These are phyloP conservation scores for Porites lobata DNA, from an alignment of 92 coral and sea anemone species.

Conservation along the genomic window DNA sequence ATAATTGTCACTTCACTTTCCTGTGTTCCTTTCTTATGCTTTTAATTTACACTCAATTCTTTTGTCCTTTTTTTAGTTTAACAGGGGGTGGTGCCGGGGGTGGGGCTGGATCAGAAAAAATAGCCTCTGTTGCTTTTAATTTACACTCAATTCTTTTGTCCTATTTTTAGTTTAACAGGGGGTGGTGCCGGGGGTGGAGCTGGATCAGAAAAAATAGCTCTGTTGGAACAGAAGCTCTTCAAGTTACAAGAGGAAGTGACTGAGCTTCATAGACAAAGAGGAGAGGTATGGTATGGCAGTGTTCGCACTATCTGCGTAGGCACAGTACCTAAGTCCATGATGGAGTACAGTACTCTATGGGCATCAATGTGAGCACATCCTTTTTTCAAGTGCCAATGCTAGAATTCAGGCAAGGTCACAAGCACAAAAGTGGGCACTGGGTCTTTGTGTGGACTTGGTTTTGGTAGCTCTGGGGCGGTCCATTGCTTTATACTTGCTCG, in stretches of 20 bases:
- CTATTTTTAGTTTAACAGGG: slow-evolving; percentile 22
- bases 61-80: slow-evolving; percentile 9
- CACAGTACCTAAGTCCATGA: too few relatives aligned
- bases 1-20: not conserved
- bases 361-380: too few relatives aligned
- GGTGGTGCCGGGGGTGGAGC: slow-evolving; percentile 62
- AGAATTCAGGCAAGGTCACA: too few relatives aligned
- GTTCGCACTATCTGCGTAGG: too few relatives aligned
- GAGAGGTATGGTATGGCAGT: slow-evolving; percentile 73
- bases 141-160: not conserved
- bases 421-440: too few relatives aligned
- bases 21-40: too few relatives aligned
- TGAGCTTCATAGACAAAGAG: slow-evolving; percentile 91
- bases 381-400: too few relatives aligned
- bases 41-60: not conserved
- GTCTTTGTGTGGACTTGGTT: too few relatives aligned
- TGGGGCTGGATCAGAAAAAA: slow-evolving; percentile 84
- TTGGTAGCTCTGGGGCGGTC: too few relatives aligned
- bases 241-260: slow-evolving; percentile 95
- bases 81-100: slow-evolving; percentile 57
- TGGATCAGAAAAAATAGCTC: slow-evolving; percentile 85
- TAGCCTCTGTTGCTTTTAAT: slow-evolving; percentile 17
- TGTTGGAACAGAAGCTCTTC: slow-evolving; percentile 92
- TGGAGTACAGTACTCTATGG: too few relatives aligned
- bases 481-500: too few relatives aligned